Evolutionary conservation across 2,797 vertebrate species (phyloP).

Genomic region (Catharus ustulatus): DNA sequence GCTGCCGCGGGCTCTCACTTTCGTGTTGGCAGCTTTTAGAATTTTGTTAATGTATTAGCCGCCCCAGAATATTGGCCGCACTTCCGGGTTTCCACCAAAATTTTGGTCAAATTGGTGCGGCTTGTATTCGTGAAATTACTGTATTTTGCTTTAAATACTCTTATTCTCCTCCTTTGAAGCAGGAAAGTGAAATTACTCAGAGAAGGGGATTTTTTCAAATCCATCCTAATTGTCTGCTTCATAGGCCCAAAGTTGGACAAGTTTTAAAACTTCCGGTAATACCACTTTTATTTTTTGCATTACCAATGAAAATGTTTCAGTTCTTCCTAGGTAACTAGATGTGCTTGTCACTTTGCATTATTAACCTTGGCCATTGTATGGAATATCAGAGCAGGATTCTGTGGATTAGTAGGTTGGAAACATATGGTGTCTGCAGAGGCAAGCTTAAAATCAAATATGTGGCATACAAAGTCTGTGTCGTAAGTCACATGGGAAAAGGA

Average conservation of each 20-base stretch:
- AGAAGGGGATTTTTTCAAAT: not conserved
- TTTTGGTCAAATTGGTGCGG: too few species aligned
- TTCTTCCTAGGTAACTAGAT: not conserved
- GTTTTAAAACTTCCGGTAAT: not conserved
- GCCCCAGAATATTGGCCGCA: too few species aligned
- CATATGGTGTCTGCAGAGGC: not conserved
- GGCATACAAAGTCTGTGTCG: accelerated
- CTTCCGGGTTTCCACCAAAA: too few species aligned
- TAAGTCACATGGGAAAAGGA: not conserved
- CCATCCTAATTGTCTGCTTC: not conserved
- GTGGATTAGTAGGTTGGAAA: not conserved
- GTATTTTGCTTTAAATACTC: not conserved
- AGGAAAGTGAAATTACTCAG: not conserved
- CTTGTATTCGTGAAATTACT: too few species aligned
- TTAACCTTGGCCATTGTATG: not conserved
- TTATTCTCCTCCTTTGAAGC: not conserved
- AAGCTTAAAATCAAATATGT: not conserved
- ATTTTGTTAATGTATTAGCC: too few species aligned
- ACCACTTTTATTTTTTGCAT: not conserved
- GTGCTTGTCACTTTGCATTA: not conserved
- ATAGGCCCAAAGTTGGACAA: not conserved
- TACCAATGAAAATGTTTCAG: not conserved
- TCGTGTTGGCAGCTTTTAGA: too few species aligned
- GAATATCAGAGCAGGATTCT: not conserved
- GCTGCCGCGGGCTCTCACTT: too few species aligned